A percentile compares a stretch with the other conserved stretches of the same genome.
These are phyloP conservation scores for Onthophagus sagittarius DNA, from an alignment of 2,888 invertebrate genomes.

Conservation along the genomic window DNA sequence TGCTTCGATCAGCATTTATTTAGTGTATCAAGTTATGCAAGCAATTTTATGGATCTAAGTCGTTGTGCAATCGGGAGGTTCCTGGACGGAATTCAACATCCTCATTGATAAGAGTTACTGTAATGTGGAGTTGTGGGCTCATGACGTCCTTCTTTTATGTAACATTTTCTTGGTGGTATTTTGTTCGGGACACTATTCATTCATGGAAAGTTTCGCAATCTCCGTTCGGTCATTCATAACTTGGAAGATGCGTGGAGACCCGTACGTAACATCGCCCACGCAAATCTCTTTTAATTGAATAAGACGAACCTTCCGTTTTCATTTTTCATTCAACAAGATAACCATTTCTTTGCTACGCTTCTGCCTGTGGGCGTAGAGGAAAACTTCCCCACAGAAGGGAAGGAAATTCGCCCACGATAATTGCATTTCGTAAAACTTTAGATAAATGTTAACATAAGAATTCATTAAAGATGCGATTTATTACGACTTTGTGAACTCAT, in stretches of 20 bases:
- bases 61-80: not conserved
- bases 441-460: too few relatives aligned
- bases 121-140: not conserved
- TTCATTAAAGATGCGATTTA: too few relatives aligned
- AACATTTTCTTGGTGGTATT: not conserved
- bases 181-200: not conserved
- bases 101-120: not conserved
- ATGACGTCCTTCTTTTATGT: not conserved
- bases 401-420: not conserved
- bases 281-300: not conserved
- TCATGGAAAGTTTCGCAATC: not conserved
- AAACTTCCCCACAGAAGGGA: not conserved
- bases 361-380: not conserved
- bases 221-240: not conserved
- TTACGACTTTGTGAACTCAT: too few relatives aligned
- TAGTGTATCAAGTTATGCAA: not conserved
- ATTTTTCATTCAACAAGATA: not conserved
- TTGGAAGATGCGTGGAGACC: not conserved
- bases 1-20: not conserved
- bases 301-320: not conserved
- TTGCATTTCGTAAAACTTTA: not conserved
- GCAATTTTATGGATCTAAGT: not conserved
- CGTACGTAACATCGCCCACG: not conserved
- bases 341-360: too few relatives aligned
- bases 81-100: not conserved